Evolutionary conservation across 1,140 invertebrate genomes (phyloP), one percentile per base, ranked within the genome.

Genomic region (Drosophila virilis): DNA sequence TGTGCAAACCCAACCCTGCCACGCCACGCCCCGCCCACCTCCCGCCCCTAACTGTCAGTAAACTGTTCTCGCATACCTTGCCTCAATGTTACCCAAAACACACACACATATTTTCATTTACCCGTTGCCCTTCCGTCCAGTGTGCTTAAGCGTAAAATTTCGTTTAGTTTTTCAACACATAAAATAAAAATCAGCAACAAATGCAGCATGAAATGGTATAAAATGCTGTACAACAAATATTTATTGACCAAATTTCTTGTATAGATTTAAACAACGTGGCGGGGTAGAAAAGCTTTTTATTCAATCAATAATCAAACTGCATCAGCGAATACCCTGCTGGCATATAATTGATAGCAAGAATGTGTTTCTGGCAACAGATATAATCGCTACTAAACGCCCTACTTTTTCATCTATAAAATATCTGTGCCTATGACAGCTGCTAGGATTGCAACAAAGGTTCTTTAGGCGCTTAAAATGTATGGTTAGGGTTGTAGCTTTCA

Each of bases 61-160:
- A 85, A 85, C 81, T 78, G 81, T 79, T 71, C 62, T 62, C 62
- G 80, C 85, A 85, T 85, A 85, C 69, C 71, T 84, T 69, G 70
- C 70, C 73, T 80, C 82, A 80, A 78, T 83, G 75, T 78, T 71
- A 57, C 52, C 46, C 43, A 78, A 70, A 71, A 81, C 61, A 77
- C 62, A 69, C 62, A 69, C 65, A 86, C 66, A 72, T 68, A 85
- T 86, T 75, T 71, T 69, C 57, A 64, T 68, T 67, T 78, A 67
- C 48, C 46, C 45, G 35, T 45, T 50, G 32, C 33, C 46, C 67
- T 48, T 35, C 57, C 59, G 62, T 60, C 55, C 68, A 68, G 74
- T 74, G 69, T 70, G 74, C 65, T 76, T 67, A 48, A 76, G 67
- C 55, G 57, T 73, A 75, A 75, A 86, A 86, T 86, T 78, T 80